Conservation (phyloP, 2,888 invertebrate genomes). For the Dasysyrphus tricinctus region DNA sequence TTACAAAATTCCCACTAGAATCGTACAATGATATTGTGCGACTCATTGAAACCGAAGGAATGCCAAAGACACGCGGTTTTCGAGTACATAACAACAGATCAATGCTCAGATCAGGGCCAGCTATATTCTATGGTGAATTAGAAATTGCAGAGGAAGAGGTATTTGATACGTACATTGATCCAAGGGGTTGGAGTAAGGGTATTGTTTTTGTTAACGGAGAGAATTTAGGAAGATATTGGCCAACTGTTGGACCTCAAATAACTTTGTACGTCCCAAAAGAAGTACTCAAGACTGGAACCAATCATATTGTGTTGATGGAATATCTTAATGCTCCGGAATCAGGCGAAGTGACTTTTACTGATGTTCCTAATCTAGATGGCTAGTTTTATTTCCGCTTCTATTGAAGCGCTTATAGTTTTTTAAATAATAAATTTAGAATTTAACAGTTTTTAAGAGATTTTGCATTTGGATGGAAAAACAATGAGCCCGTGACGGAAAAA, state of each 20-base stretch:
- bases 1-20: slow-evolving; percentile 86
- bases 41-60: slow-evolving; percentile 77
- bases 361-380: slow-evolving; percentile 82
- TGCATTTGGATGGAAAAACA: not conserved
- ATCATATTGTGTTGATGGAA: slow-evolving; percentile 86
- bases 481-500: too few species aligned
- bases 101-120: slow-evolving; percentile 84
- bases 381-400: slow-evolving; percentile 44
- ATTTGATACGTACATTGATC: slow-evolving; percentile 90
- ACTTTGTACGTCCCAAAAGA: slow-evolving; percentile 93
- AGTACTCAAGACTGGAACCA: slow-evolving; percentile 85
- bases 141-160: slow-evolving; percentile 83
- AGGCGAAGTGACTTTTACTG: slow-evolving; percentile 81
- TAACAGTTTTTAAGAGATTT: not conserved
- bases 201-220: slow-evolving; percentile 92
- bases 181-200: slow-evolving; percentile 94
- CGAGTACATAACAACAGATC: slow-evolving; percentile 60
- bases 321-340: slow-evolving; percentile 83
- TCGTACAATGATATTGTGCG: slow-evolving; percentile 79
- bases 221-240: slow-evolving; percentile 94
- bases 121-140: slow-evolving; percentile 84
- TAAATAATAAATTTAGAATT: not conserved
- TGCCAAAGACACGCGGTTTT: slow-evolving; percentile 69
- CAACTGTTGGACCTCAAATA: slow-evolving; percentile 90
- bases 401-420: slow-evolving; percentile 25